Percentiles rank a stretch among this genome's conserved stretches.
These are phyloP conservation scores for Lamellibrachia luymesi DNA, from an alignment of 1,140 invertebrate species.

Conservation along the genomic window DNA sequence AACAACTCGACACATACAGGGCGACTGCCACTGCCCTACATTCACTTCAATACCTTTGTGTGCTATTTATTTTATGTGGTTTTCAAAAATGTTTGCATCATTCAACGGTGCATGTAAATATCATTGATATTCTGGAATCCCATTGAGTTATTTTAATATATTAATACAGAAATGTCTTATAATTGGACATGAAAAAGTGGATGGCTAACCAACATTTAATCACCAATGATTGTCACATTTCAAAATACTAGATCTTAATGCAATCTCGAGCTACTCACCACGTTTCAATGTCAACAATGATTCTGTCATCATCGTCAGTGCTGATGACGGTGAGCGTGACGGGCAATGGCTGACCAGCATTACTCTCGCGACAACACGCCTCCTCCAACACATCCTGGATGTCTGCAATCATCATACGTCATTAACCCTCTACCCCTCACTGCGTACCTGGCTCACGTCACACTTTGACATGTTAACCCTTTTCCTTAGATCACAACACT, in stretches of 20 bases:
- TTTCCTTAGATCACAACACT: too few relatives aligned
- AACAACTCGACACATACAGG: background rate
- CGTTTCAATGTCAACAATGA: background rate
- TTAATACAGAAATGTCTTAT: background rate
- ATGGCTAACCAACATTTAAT: background rate
- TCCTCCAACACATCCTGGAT: background rate
- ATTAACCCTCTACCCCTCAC: background rate
- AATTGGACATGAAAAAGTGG: background rate
- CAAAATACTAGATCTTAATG: background rate
- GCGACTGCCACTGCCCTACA: background rate
- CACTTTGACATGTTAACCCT: too few relatives aligned
- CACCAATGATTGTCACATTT: background rate
- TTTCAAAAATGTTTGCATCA: too few relatives aligned
- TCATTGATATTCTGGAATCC: too few relatives aligned
- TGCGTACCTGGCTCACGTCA: too few relatives aligned
- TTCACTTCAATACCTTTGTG: too few relatives aligned
- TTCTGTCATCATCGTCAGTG: background rate
- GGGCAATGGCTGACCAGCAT: background rate
- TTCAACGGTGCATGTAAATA: too few relatives aligned
- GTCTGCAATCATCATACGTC: background rate
- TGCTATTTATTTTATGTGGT: too few relatives aligned
- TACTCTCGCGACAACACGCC: background rate
- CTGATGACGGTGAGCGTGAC: background rate
- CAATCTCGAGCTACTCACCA: background rate
- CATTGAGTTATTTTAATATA: background rate